A percentile compares a stretch with the other conserved stretches of the same genome.
Evolutionary conservation across 2,797 vertebrate genomes (phyloP).

Genomic region (Lepus townsendii): DNA sequence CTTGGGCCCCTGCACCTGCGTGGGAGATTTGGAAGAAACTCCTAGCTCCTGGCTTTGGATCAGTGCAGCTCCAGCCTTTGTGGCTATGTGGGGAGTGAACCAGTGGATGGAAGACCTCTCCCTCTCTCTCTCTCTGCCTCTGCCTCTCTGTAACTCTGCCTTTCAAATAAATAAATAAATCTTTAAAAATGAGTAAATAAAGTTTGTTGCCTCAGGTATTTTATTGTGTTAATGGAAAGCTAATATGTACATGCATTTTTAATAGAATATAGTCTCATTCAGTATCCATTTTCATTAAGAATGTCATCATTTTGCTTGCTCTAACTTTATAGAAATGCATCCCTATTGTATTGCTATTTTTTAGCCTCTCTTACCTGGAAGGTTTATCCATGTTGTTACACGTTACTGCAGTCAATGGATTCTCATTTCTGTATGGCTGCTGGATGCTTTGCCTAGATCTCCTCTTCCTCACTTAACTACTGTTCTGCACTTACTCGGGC

Average conservation of each 20-base stretch:
- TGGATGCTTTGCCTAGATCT: neutral
- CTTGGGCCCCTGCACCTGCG: too few species aligned
- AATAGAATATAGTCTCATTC: neutral
- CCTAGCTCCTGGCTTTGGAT: too few species aligned
- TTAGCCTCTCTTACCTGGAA: neutral
- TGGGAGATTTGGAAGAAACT: too few species aligned
- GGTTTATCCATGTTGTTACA: neutral
- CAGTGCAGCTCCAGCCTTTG: too few species aligned
- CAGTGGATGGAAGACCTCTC: too few species aligned
- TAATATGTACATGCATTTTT: neutral
- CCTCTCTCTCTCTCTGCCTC: too few species aligned
- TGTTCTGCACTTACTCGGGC: neutral
- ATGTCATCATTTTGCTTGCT: neutral
- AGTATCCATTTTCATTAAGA: neutral
- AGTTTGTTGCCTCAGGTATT: too few species aligned
- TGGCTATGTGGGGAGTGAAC: too few species aligned
- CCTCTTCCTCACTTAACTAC: neutral
- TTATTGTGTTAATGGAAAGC: too few species aligned
- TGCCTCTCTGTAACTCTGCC: too few species aligned
- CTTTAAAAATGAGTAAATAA: too few species aligned
- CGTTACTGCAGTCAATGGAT: neutral
- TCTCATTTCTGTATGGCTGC: neutral
- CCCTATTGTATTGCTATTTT: neutral
- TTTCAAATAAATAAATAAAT: too few species aligned
- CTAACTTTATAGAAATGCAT: neutral